Percentiles rank a stretch among this genome's conserved stretches.
phyloP scores from a whole-genome alignment of 2,797 vertebrate species.

The Sebastes nivosus region DNA sequence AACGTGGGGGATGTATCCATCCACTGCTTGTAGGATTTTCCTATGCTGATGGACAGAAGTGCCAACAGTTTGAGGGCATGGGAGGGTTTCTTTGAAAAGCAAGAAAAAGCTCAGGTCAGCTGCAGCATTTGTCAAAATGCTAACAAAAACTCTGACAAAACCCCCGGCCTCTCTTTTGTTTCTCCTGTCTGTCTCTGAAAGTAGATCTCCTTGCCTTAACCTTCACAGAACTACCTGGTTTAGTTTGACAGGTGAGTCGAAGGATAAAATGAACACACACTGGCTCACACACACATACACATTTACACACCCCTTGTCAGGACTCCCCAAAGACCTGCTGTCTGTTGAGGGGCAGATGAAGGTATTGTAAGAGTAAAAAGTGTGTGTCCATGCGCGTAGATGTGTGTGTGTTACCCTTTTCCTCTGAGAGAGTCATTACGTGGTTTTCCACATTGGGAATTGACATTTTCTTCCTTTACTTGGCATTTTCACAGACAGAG shows the following conservation, averaged over 20 bases:
- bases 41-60: slow-evolving; percentile 32
- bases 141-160: slow-evolving; percentile 48
- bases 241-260: slow-evolving; percentile 59
- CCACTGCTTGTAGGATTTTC: background rate
- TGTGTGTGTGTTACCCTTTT: slow-evolving; percentile 38
- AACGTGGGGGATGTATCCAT: background rate
- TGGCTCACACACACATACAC: background rate
- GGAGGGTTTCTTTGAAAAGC: slow-evolving; percentile 21
- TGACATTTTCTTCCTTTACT: slow-evolving; percentile 64
- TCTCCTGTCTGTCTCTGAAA: slow-evolving; percentile 45
- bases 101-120: slow-evolving; percentile 29
- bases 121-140: slow-evolving; percentile 48
- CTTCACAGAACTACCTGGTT: slow-evolving; percentile 57
- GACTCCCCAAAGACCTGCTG: slow-evolving; percentile 63
- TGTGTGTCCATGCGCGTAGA: background rate
- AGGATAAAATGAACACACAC: slow-evolving; percentile 48
- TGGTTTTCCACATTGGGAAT: slow-evolving; percentile 57
- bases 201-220: slow-evolving; percentile 59
- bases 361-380: slow-evolving; percentile 45
- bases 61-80: slow-evolving; percentile 24
- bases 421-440: slow-evolving; percentile 66
- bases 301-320: slow-evolving; percentile 35
- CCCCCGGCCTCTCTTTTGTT: slow-evolving; percentile 20
- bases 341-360: slow-evolving; percentile 62
- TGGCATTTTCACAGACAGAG: slow-evolving; percentile 61